Conservation (phyloP, 2,888 invertebrate species). For the Eucriotettix oculatus region DNA sequence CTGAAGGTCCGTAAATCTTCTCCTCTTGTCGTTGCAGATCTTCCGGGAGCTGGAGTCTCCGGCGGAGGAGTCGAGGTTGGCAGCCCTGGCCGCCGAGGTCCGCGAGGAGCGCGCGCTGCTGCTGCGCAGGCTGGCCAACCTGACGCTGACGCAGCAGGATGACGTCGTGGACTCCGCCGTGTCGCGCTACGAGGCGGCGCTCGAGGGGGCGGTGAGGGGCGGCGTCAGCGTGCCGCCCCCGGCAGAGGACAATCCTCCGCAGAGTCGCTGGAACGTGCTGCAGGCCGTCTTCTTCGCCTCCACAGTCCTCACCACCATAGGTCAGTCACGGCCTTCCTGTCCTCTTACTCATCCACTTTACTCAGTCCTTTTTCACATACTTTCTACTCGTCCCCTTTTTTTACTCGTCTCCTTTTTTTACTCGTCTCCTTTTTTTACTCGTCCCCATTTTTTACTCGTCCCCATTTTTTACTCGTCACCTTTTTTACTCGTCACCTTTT, state of each 20-base stretch:
- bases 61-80: constrained; percentile 50
- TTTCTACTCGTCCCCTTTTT: too few relatives aligned
- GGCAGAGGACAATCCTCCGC: background rate
- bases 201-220: constrained; percentile 55
- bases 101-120: constrained; percentile 37
- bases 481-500: too few relatives aligned
- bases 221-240: constrained; percentile 33
- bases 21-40: constrained; percentile 33
- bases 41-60: constrained; percentile 65
- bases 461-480: too few relatives aligned
- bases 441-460: too few relatives aligned
- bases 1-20: too few relatives aligned
- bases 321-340: constrained; percentile 36
- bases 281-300: constrained; percentile 81
- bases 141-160: constrained; percentile 14
- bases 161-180: constrained; percentile 19
- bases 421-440: too few relatives aligned
- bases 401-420: too few relatives aligned
- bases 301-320: constrained; percentile 80
- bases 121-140: constrained; percentile 42
- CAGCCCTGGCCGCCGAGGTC: constrained; percentile 24
- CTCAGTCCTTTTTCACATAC: too few relatives aligned
- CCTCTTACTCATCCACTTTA: too few relatives aligned
- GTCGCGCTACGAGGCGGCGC: constrained; percentile 28
- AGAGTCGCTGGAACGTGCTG: constrained; percentile 49